These are phyloP conservation scores for Rosalia funebris DNA, from an alignment of 2,888 invertebrate species.

Conservation along the genomic window DNA sequence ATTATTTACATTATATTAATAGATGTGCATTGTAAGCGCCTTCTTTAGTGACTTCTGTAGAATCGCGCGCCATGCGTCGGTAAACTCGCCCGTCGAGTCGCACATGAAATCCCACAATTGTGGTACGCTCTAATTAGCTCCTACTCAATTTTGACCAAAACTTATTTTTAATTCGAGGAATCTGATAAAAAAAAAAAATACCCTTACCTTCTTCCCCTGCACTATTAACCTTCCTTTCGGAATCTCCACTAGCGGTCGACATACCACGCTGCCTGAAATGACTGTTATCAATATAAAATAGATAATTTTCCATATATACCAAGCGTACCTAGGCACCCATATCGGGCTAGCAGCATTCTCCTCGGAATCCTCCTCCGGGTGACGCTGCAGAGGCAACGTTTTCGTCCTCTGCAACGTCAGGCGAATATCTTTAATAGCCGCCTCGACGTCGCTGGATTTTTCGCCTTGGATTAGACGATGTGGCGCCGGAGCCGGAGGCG, in stretches of 20 bases:
- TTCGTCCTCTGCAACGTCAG: slow-evolving; percentile 80
- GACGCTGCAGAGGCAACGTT: slow-evolving; percentile 69
- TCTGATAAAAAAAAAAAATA: too few species aligned
- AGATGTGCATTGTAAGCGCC: too few species aligned
- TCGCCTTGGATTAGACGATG: slow-evolving; percentile 68
- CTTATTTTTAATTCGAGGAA: too few species aligned
- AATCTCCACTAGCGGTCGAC: slow-evolving; percentile 67
- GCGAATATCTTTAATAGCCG: slow-evolving; percentile 85
- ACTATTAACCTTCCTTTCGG: slow-evolving; percentile 74
- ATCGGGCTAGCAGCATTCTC: slow-evolving; percentile 71
- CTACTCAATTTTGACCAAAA: too few species aligned
- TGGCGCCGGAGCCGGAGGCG: slow-evolving; percentile 80
- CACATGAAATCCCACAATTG: too few species aligned
- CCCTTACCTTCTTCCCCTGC: slow-evolving; percentile 68
- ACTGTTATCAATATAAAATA: slow-evolving; percentile 45
- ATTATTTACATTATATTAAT: too few species aligned
- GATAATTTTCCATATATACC: slow-evolving; percentile 26
- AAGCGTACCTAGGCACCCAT: slow-evolving; percentile 73
- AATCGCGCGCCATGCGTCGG: too few species aligned
- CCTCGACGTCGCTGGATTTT: slow-evolving; percentile 65
- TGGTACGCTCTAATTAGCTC: too few species aligned
- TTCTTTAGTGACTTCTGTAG: too few species aligned
- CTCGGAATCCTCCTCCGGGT: slow-evolving; percentile 61
- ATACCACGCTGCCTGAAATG: slow-evolving; percentile 69
- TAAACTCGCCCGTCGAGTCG: too few species aligned